Percentiles rank a stretch among this genome's conserved stretches.
phyloP scores from a whole-genome alignment of 1,140 invertebrate genomes.

The Hyposmocoma kahamanoa region DNA sequence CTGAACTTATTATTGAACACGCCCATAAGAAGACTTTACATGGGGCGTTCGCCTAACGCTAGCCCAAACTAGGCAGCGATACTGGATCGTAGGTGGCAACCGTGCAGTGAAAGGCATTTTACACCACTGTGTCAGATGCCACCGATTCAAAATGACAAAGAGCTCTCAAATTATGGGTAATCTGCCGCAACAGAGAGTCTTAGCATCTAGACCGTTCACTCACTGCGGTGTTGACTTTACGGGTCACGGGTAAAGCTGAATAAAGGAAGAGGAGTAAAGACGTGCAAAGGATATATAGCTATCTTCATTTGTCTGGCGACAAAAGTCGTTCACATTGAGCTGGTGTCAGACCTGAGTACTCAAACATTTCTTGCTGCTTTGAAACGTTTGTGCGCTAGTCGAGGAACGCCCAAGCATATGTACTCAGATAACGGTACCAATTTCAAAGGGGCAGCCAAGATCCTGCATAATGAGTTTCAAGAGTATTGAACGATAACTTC shows the following conservation, averaged over 20 bases:
- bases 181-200: neutral
- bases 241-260: neutral
- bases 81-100: neutral
- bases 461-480: neutral
- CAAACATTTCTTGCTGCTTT: neutral
- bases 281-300: neutral
- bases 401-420: slow-evolving; percentile 33
- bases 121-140: neutral
- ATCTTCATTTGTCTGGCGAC: neutral
- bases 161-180: neutral
- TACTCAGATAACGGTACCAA: neutral
- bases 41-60: neutral
- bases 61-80: neutral
- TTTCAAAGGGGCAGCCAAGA: neutral
- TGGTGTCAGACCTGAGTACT: neutral
- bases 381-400: slow-evolving; percentile 1
- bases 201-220: neutral
- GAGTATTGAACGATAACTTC: neutral
- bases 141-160: neutral
- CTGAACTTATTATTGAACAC: neutral
- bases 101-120: neutral
- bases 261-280: neutral
- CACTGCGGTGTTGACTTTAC: neutral
- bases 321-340: neutral
- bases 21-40: neutral